These are phyloP conservation scores for Montipora foliosa DNA, from an alignment of 64 coral and sea anemone genomes.

Conservation along the genomic window DNA sequence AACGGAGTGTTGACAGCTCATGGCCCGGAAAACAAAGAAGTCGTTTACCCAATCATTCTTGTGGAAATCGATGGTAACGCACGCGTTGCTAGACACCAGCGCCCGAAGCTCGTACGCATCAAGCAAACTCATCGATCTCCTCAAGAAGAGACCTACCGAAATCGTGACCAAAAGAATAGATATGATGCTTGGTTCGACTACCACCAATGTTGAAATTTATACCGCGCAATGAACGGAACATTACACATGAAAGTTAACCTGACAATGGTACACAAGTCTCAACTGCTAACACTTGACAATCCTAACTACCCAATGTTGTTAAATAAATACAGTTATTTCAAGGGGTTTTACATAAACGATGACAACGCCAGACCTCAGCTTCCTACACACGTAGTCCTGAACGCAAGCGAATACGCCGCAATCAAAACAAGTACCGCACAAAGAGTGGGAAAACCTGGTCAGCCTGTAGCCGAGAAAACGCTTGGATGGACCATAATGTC, in stretches of 20 bases:
- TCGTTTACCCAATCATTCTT: slow-evolving; percentile 53
- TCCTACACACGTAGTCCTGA: slow-evolving; percentile 2
- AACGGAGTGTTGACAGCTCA: slow-evolving; percentile 18
- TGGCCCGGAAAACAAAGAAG: slow-evolving; percentile 35
- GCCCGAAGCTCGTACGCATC: slow-evolving; percentile 50
- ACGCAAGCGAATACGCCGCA: not conserved
- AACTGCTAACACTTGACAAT: not conserved
- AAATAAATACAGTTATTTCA: not conserved
- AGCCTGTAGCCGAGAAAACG: not conserved
- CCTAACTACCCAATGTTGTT: not conserved
- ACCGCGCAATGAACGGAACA: not conserved
- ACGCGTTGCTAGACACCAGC: slow-evolving; percentile 42
- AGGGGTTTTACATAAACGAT: slow-evolving; percentile 2
- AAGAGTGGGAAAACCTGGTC: not conserved
- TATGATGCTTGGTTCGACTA: slow-evolving; percentile 37
- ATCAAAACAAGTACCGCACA: not conserved
- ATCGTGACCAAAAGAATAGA: slow-evolving; percentile 32
- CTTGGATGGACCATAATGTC: slow-evolving; percentile 10
- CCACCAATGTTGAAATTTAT: not conserved
- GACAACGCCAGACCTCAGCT: not conserved
- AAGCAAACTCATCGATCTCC: slow-evolving; percentile 21
- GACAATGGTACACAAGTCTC: not conserved
- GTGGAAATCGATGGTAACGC: slow-evolving; percentile 55
- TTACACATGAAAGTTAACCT: not conserved
- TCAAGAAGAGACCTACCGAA: slow-evolving; percentile 22